Evolutionary conservation across 1,140 invertebrate species (phyloP), one percentile per base, ranked within the genome.

Genomic region (Zaprionus camerounensis): DNA sequence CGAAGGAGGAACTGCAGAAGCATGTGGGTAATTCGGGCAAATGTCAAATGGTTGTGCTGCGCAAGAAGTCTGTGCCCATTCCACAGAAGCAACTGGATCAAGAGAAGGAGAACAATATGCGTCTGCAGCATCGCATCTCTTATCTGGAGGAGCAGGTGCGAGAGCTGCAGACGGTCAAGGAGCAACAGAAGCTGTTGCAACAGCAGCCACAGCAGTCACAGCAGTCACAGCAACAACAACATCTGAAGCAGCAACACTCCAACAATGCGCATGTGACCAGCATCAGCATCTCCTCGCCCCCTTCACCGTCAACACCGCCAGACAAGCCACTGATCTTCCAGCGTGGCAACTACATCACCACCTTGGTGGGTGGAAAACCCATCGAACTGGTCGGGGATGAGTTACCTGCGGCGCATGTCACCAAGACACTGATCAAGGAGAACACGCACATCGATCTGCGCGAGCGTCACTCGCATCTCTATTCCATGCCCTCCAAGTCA

Each of bases 141-240:
- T 98, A 98, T 92, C 94, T 98, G 46, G 97, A 98, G 91, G 97
- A 98, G 79, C 97, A 98, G 92, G 97, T 98, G 56, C 93, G 94
- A 1, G 96, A 97, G 80, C 93, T 96, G 2, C 92, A 96, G 5
- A 88, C 53, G 63, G 92, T 74, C n/a, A 92, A 91, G 71, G 86
- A 91, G 22, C 75, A 81, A 11, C 73, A 67, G 26, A 57, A 64
- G 20, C 72, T 26, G 3, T 64, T 26, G 12, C 68, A 59, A 6
- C 74, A 38, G 1, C 36, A 68, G 5, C 36, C 63, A 0, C 56
- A 76, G 13, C 69, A 78, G 7, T 11, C 31, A 5, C 71, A 77
- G 1, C 68, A 71, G 1, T 53, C 61, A 13, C 81, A 65, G 5
- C 76, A 75, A 34, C 70, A 72, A 1, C 66, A 51, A 1, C 64